Conservation (phyloP, 2,113 vertebrate species). For the Tetrax tetrax region DNA sequence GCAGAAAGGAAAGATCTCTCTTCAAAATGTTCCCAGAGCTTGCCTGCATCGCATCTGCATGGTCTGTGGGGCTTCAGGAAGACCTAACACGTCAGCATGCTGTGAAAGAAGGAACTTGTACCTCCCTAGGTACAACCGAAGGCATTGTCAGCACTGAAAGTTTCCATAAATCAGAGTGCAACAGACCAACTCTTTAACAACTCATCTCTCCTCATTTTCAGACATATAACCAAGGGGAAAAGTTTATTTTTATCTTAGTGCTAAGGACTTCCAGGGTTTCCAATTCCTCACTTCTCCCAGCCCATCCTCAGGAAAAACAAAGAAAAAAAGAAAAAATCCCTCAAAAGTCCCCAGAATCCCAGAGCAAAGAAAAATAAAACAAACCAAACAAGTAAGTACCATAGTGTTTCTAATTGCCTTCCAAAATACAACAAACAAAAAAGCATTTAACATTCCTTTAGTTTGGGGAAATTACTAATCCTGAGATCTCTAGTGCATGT, state of each 20-base stretch:
- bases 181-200: neutral
- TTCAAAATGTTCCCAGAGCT: neutral
- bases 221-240: neutral
- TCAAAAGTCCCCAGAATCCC: neutral
- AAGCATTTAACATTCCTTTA: neutral
- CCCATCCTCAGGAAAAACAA: neutral
- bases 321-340: neutral
- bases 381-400: neutral
- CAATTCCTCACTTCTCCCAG: neutral
- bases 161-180: neutral
- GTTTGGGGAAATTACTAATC: slow-evolving; percentile 19
- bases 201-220: neutral
- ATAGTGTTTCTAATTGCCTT: neutral
- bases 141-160: neutral
- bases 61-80: neutral
- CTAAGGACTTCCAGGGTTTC: slow-evolving; percentile 1
- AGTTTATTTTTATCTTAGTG: neutral
- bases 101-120: neutral
- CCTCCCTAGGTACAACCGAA: neutral
- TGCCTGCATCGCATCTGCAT: neutral
- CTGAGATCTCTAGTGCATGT: neutral
- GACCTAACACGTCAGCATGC: neutral
- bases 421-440: neutral
- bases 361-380: neutral
- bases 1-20: neutral